Conservation (phyloP, 2,113 vertebrate species). For the Alosa alosa region DNA sequence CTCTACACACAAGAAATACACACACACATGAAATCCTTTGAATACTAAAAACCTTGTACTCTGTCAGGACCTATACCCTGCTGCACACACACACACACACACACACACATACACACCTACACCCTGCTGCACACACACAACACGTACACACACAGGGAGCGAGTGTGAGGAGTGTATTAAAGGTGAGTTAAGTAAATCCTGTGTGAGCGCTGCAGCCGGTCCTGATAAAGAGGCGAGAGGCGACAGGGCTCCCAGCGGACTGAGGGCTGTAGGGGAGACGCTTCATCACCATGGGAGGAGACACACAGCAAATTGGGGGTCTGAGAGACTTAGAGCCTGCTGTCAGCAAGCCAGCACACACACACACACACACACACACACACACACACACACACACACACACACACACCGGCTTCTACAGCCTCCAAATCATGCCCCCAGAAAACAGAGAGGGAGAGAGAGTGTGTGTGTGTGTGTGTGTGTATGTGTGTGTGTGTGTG, state of each 20-base stretch:
- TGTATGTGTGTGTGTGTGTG: neutral
- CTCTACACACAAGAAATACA: no score
- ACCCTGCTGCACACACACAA: neutral
- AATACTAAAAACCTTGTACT: no score
- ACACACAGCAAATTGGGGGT: constrained; percentile 9
- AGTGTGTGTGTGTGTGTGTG: constrained; percentile 3
- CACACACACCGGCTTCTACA: neutral
- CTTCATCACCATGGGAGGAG: neutral
- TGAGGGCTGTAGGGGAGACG: neutral
- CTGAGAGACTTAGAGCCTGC: neutral
- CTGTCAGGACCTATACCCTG: no score
- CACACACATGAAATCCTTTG: no score
- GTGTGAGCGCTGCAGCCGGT: neutral
- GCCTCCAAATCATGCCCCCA: constrained; percentile 4
- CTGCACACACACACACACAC: neutral
- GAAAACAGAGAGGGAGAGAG: neutral
- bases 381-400: no score
- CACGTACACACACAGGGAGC: neutral
- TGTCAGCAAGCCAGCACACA: neutral
- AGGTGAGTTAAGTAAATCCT: neutral
- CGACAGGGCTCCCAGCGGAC: neutral
- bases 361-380: neutral
- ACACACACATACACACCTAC: neutral
- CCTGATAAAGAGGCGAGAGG: neutral
- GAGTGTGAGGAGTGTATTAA: constrained; percentile 5